A percentile compares a stretch with the other conserved stretches of the same genome.
Evolutionary conservation across 2,888 invertebrate species (phyloP).

Genomic region (Aphidius colemani): DNA sequence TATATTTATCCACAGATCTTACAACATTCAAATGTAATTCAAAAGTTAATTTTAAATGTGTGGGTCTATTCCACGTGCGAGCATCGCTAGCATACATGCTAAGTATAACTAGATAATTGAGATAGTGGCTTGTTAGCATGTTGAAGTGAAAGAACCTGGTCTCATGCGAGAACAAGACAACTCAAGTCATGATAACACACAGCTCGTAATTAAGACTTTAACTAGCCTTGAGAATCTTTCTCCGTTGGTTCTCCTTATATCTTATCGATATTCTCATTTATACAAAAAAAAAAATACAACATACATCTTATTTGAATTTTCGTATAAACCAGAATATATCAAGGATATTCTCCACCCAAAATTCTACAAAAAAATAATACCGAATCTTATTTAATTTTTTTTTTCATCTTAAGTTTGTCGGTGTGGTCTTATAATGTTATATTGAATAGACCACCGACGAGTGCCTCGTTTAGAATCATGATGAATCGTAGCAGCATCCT

Average conservation of each 20-base stretch:
- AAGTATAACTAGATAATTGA: background rate
- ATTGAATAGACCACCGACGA: slow-evolving; percentile 21
- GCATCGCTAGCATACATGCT: too few relatives aligned
- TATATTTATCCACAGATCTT: too few relatives aligned
- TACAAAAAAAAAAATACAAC: background rate
- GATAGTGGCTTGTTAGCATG: slow-evolving; percentile 2
- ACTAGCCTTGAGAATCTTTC: slow-evolving; percentile 41
- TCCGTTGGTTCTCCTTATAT: slow-evolving; percentile 28
- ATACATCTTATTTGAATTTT: slow-evolving; percentile 26
- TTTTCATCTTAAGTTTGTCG: slow-evolving; percentile 5
- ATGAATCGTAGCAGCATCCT: slow-evolving; percentile 25
- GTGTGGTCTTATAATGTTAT: slow-evolving; percentile 19
- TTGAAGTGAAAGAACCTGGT: slow-evolving; percentile 5
- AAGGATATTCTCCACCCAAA: slow-evolving; percentile 22
- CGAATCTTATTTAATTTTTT: slow-evolving; percentile 14
- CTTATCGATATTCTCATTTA: slow-evolving; percentile 34
- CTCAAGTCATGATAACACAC: slow-evolving; percentile 28
- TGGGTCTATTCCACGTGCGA: background rate
- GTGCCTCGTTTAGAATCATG: slow-evolving; percentile 30
- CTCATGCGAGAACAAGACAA: slow-evolving; percentile 37
- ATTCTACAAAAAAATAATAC: slow-evolving; percentile 4
- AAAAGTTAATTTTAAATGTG: too few relatives aligned
- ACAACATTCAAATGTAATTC: too few relatives aligned
- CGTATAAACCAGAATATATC: slow-evolving; percentile 23
- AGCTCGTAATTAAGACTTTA: slow-evolving; percentile 54